phyloP scores from a whole-genome alignment of 2,113 vertebrate genomes.

The Stigmatopora nigra region DNA sequence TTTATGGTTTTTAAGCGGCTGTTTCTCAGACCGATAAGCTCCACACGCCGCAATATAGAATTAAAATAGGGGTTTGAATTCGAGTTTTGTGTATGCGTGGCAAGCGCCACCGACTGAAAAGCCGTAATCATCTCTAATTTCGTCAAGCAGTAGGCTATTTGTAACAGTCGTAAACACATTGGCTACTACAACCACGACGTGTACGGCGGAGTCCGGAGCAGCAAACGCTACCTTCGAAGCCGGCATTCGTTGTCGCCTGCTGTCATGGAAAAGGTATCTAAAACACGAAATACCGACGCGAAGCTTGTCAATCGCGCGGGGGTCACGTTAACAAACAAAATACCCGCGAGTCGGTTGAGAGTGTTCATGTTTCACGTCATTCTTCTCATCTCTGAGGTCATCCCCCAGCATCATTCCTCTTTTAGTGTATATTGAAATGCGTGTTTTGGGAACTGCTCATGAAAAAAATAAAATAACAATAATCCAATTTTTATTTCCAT shows the following conservation, averaged over 20 bases:
- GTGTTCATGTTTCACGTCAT: background rate
- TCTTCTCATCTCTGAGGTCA: slow-evolving; percentile 14
- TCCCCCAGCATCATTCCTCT: slow-evolving; percentile 27
- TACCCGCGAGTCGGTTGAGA: slow-evolving; percentile 8
- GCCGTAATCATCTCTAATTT: slow-evolving; percentile 14
- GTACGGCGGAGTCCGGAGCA: slow-evolving; percentile 12
- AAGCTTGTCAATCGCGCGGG: background rate
- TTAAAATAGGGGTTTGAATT: slow-evolving; percentile 21
- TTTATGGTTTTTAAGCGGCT: slow-evolving; percentile 6
- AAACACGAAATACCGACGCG: background rate
- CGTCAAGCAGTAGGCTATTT: slow-evolving; percentile 41
- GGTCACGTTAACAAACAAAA: background rate
- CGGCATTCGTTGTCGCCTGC: background rate
- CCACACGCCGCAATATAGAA: slow-evolving; percentile 12
- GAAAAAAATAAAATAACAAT: background rate
- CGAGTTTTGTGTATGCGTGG: slow-evolving; percentile 19
- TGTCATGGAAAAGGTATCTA: slow-evolving; percentile 62
- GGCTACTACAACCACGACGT: slow-evolving; percentile 23
- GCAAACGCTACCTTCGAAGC: slow-evolving; percentile 15
- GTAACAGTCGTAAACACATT: slow-evolving; percentile 5
- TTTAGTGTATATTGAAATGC: background rate
- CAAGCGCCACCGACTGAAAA: slow-evolving; percentile 10
- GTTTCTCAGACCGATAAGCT: background rate
- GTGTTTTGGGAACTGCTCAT: background rate
- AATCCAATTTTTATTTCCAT: slow-evolving; percentile 4